These are phyloP conservation scores for Nothura maculosa DNA, from an alignment of 2,797 vertebrate genomes.

Conservation along the genomic window DNA sequence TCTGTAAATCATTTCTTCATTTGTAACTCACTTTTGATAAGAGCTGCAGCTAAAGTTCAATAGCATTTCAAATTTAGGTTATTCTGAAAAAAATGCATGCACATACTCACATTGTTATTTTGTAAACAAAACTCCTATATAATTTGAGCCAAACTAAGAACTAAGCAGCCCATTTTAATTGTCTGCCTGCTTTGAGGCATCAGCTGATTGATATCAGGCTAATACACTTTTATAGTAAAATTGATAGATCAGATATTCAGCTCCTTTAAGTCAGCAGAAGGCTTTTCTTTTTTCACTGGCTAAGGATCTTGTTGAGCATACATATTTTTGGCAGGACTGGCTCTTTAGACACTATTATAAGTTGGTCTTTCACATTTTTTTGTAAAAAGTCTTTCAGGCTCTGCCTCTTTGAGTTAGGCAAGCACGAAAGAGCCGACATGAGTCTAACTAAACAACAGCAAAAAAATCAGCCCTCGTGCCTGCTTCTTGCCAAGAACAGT, in stretches of 20 bases:
- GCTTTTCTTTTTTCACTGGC: conserved; percentile 14
- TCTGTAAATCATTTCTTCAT: background rate
- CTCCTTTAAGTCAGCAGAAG: background rate
- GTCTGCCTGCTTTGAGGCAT: conserved; percentile 18
- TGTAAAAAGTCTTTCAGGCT: conserved; percentile 49
- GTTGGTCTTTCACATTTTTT: conserved; percentile 51
- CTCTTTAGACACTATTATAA: conserved; percentile 26
- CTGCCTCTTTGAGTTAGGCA: conserved; percentile 44
- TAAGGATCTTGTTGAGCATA: background rate
- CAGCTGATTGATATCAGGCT: conserved; percentile 40
- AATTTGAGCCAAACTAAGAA: background rate
- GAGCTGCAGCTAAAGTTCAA: background rate
- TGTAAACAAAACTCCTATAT: conserved; percentile 15
- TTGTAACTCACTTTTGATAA: background rate
- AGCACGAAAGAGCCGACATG: conserved; percentile 3
- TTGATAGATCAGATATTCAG: background rate
- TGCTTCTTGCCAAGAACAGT: conserved; percentile 66
- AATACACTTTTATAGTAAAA: background rate
- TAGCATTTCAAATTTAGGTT: background rate
- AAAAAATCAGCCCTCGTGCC: conserved; percentile 34
- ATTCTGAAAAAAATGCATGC: background rate
- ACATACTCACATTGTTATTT: background rate
- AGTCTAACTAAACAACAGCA: conserved; percentile 18
- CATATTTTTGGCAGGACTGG: conserved; percentile 24
- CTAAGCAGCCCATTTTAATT: background rate